Conservation (phyloP, 2,888 invertebrate genomes). For the Mayetiola destructor region DNA sequence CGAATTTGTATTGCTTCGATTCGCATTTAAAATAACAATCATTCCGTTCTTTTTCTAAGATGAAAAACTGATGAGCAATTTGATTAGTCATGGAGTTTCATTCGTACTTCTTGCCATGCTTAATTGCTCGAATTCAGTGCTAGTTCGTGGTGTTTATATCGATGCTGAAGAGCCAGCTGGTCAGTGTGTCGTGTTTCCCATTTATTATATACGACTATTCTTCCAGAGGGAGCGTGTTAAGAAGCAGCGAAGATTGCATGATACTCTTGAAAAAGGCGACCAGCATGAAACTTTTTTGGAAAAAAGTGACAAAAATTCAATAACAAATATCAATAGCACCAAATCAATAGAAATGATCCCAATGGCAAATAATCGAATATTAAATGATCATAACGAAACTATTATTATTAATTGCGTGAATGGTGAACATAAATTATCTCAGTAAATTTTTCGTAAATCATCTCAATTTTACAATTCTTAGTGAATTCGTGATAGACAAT, state of each 20-base stretch:
- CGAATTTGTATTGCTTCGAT: no score
- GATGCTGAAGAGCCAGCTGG: slow-evolving; percentile 74
- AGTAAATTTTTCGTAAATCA: not conserved
- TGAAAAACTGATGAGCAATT: slow-evolving; percentile 51
- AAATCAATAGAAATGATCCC: slow-evolving; percentile 3
- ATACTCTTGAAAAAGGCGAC: slow-evolving; percentile 22
- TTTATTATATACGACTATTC: slow-evolving; percentile 65
- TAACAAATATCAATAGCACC: slow-evolving; percentile 7
- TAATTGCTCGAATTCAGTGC: slow-evolving; percentile 73
- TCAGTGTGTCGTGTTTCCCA: slow-evolving; percentile 70
- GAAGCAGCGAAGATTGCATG: slow-evolving; percentile 38
- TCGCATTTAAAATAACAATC: not conserved
- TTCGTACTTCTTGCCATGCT: slow-evolving; percentile 59
- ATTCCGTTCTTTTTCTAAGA: not conserved
- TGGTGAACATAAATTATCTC: not conserved
- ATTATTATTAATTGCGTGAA: not conserved
- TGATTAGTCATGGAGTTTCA: slow-evolving; percentile 64
- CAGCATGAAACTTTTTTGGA: slow-evolving; percentile 19
- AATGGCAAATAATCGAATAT: not conserved
- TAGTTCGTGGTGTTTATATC: slow-evolving; percentile 76
- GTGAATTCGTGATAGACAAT: no score
- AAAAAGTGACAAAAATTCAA: slow-evolving; percentile 14
- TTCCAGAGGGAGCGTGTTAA: slow-evolving; percentile 53
- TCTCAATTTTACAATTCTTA: no score
- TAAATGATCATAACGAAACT: not conserved